Conservation (phyloP, 2,797 vertebrate species). For the Enteromius argenteus region DNA sequence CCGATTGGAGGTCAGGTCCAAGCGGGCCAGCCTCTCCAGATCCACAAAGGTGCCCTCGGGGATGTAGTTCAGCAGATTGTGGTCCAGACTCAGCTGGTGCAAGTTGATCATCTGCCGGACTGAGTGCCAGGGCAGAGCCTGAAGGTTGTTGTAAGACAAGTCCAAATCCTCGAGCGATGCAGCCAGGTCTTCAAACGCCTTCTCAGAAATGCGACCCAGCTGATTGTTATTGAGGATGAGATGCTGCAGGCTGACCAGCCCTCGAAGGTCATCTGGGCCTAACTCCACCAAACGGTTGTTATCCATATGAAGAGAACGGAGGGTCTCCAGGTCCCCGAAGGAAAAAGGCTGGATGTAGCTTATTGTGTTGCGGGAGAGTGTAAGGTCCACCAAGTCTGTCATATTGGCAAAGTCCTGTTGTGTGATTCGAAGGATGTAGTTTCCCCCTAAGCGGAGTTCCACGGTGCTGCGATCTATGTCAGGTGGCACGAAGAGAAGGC, state of each 20-base stretch:
- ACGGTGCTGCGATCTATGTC: constrained; percentile 92
- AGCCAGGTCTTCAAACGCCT: constrained; percentile 92
- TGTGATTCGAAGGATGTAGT: constrained; percentile 91
- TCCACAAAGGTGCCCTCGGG: constrained; percentile 91
- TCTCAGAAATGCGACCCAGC: constrained; percentile 86
- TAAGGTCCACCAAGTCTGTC: constrained; percentile 94
- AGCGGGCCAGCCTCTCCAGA: constrained; percentile 87
- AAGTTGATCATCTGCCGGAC: constrained; percentile 91
- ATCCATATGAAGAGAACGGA: constrained; percentile 92
- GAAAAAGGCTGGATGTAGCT: constrained; percentile 93
- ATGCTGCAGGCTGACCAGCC: constrained; percentile 92
- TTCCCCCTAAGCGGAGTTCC: constrained; percentile 92
- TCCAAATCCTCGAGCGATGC: constrained; percentile 90
- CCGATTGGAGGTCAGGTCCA: constrained; percentile 93
- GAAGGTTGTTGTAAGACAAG: constrained; percentile 93
- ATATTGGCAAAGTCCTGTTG: constrained; percentile 95
- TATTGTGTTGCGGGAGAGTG: constrained; percentile 93
- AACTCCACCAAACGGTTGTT: constrained; percentile 89
- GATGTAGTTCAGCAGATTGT: constrained; percentile 92
- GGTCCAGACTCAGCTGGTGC: constrained; percentile 94
- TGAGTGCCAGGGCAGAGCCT: constrained; percentile 87
- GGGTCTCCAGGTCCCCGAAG: constrained; percentile 92
- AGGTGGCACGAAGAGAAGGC: constrained; percentile 91
- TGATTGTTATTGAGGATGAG: constrained; percentile 98
- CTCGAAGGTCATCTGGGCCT: constrained; percentile 87